Conservation (phyloP, 2,113 vertebrate genomes). For the Catharus minimus region DNA sequence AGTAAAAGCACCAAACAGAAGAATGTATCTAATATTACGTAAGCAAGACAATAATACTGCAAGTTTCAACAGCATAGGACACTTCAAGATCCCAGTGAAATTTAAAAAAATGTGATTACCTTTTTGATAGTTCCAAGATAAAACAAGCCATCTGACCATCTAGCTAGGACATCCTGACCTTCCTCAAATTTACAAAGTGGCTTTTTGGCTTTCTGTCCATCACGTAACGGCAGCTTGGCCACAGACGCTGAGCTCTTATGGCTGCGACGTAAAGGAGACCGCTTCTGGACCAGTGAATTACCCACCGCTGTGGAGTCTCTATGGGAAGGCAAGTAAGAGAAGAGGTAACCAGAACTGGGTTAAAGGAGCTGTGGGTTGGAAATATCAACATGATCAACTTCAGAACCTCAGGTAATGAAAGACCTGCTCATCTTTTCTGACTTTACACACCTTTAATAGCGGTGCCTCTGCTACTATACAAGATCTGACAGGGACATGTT, state of each 20-base stretch:
- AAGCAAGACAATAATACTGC: background rate
- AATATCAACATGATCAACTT: background rate
- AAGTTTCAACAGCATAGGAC: background rate
- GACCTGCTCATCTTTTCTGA: background rate
- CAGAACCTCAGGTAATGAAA: background rate
- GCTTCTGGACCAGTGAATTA: constrained; percentile 92
- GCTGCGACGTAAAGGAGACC: constrained; percentile 83
- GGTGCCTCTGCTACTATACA: background rate
- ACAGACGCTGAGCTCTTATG: constrained; percentile 85
- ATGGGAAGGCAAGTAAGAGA: background rate
- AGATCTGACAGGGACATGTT: background rate
- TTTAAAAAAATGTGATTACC: constrained; percentile 71
- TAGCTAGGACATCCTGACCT: constrained; percentile 97
- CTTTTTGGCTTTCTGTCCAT: constrained; percentile 88
- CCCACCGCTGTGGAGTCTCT: constrained; percentile 94
- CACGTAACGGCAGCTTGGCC: constrained; percentile 80
- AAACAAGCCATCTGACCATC: constrained; percentile 98
- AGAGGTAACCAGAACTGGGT: background rate
- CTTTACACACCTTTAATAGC: background rate
- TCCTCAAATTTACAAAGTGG: constrained; percentile 92
- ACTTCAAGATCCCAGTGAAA: background rate
- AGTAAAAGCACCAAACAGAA: constrained; percentile 36
- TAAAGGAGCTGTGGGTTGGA: background rate
- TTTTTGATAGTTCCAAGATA: constrained; percentile 98
- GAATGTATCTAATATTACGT: background rate